A percentile compares a stretch with the other conserved stretches of the same genome.
phyloP scores from a whole-genome alignment of 2,113 vertebrate species.

The Ranitomeya imitator region DNA sequence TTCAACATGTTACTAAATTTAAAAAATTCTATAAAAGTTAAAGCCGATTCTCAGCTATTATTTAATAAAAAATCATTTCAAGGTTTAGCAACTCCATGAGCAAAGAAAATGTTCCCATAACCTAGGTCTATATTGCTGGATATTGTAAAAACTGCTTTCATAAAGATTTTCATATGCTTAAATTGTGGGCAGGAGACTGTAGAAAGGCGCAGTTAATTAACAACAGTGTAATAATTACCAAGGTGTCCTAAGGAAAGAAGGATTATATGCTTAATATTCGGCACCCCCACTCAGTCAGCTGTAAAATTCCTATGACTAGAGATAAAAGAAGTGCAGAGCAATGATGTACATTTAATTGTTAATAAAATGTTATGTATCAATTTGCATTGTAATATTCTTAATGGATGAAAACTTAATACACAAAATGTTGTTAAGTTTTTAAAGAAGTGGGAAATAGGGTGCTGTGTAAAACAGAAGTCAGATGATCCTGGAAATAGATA shows the following conservation, averaged over 20 bases:
- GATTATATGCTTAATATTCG: constrained; percentile 22
- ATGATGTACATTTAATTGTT: constrained; percentile 40
- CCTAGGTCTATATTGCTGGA: not conserved
- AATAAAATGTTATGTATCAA: constrained; percentile 38
- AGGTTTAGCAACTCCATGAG: not conserved
- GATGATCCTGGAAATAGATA: not conserved
- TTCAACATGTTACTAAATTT: too few relatives aligned
- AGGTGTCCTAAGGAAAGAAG: constrained; percentile 6
- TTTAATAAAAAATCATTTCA: not conserved
- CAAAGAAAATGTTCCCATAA: not conserved
- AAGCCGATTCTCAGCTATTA: not conserved
- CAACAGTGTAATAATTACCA: not conserved
- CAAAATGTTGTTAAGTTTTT: constrained; percentile 13
- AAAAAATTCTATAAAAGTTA: too few relatives aligned
- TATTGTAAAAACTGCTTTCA: not conserved
- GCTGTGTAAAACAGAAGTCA: not conserved
- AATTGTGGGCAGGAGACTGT: constrained; percentile 9
- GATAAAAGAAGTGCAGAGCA: constrained; percentile 24
- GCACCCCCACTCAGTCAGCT: constrained; percentile 25
- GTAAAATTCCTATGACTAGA: constrained; percentile 26
- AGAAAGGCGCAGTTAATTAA: not conserved
- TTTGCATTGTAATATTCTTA: constrained; percentile 32
- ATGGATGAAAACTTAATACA: not conserved
- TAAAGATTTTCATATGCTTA: not conserved
- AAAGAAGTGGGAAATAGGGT: not conserved